These are phyloP conservation scores for Glaucopsyche alexis DNA, from an alignment of 2,888 invertebrate genomes.

Conservation along the genomic window DNA sequence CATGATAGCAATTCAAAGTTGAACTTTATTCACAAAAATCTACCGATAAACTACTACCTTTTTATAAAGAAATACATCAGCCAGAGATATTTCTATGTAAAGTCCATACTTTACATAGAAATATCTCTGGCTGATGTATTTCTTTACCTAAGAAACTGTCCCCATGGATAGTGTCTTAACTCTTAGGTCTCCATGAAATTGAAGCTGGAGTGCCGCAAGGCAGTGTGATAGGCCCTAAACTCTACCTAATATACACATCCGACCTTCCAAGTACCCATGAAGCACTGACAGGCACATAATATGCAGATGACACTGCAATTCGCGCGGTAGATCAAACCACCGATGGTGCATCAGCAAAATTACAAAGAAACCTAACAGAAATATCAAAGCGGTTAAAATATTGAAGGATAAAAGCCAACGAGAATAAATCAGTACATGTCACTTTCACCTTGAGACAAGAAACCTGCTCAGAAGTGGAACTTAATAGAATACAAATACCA, in stretches of 20 bases:
- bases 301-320: neutral
- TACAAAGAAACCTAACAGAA: too few species aligned
- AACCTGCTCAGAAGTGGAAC: constrained; percentile 37
- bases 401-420: constrained; percentile 16
- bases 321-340: neutral
- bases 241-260: neutral
- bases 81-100: too few species aligned
- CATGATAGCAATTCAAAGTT: too few species aligned
- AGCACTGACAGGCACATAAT: neutral
- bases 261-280: neutral
- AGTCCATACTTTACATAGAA: too few species aligned
- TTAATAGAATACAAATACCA: constrained; percentile 30
- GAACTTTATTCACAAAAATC: too few species aligned
- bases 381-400: neutral
- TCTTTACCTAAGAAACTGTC: too few species aligned
- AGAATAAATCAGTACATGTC: neutral
- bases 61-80: too few species aligned
- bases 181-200: neutral
- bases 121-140: too few species aligned
- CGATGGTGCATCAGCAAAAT: neutral
- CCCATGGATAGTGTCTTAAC: too few species aligned
- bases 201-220: constrained; percentile 6
- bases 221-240: neutral
- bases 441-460: constrained; percentile 29
- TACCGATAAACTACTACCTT: too few species aligned